A percentile compares a stretch with the other conserved stretches of the same genome.
phyloP scores from a whole-genome alignment of 2,888 invertebrate genomes.

The Euzetes globulus region DNA sequence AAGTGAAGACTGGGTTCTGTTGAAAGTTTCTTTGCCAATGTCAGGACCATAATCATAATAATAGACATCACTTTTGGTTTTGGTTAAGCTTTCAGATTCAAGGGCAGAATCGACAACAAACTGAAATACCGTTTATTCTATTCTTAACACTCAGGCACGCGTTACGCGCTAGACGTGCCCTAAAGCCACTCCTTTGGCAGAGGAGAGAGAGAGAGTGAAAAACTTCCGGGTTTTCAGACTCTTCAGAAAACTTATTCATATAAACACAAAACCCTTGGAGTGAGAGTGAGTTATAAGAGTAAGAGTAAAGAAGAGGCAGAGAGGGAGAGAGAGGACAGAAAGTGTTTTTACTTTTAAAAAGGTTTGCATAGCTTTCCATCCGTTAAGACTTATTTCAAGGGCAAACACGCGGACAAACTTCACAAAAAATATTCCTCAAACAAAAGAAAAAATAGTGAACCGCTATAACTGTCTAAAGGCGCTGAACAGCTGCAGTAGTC shows the following conservation, averaged over 20 bases:
- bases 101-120: slow-evolving; percentile 26
- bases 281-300: slow-evolving; percentile 16
- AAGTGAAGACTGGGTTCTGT: slow-evolving; percentile 26
- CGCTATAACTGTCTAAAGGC: slow-evolving; percentile 20
- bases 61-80: slow-evolving; percentile 22
- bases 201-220: slow-evolving; percentile 21
- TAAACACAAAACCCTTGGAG: neutral
- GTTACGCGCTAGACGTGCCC: slow-evolving; percentile 27
- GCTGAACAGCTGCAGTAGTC: neutral
- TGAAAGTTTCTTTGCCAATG: slow-evolving; percentile 17
- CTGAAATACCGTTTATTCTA: slow-evolving; percentile 1
- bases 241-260: slow-evolving; percentile 15
- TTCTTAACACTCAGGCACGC: slow-evolving; percentile 21
- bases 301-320: neutral
- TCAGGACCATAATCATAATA: slow-evolving; percentile 16
- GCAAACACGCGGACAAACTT: slow-evolving; percentile 10
- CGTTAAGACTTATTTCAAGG: neutral
- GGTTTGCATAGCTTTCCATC: neutral
- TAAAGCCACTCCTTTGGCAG: slow-evolving; percentile 21
- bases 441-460: slow-evolving; percentile 22
- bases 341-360: slow-evolving; percentile 9
- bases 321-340: neutral
- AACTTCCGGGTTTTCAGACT: slow-evolving; percentile 26
- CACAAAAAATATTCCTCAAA: neutral
- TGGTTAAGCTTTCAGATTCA: slow-evolving; percentile 23